Evolutionary conservation across 2,797 vertebrate genomes (phyloP).

Genomic region (Ficedula albicollis): DNA sequence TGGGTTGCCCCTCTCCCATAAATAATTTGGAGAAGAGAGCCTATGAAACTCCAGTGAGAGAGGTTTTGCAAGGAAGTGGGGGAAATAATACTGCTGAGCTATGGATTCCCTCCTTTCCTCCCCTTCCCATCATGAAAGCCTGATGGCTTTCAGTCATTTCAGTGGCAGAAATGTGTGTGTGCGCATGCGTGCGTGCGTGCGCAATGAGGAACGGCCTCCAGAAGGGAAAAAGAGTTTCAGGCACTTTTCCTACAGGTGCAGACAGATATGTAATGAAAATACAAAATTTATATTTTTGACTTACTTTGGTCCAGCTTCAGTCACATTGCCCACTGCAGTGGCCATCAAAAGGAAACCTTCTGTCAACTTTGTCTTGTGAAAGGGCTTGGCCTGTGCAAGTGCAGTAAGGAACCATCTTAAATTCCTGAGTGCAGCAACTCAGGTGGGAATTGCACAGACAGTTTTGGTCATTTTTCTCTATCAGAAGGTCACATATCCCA

Average conservation of each 20-base stretch:
- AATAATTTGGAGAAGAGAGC: slow-evolving; percentile 67
- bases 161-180: neutral
- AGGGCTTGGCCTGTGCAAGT: neutral
- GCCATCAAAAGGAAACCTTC: neutral
- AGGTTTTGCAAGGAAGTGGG: slow-evolving; percentile 34
- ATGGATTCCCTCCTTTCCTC: slow-evolving; percentile 50
- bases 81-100: slow-evolving; percentile 56
- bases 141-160: slow-evolving; percentile 30
- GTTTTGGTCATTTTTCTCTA: slow-evolving; percentile 36
- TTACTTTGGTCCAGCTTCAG: neutral
- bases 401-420: neutral
- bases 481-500: slow-evolving; percentile 23
- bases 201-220: neutral
- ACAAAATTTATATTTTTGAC: neutral
- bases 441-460: slow-evolving; percentile 12
- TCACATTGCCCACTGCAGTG: neutral
- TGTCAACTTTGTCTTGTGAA: accelerated
- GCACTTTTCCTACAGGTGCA: neutral
- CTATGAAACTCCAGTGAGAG: slow-evolving; percentile 57
- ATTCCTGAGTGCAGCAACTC: neutral
- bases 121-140: slow-evolving; percentile 25
- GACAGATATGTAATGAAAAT: neutral
- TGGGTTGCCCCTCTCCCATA: slow-evolving; percentile 69
- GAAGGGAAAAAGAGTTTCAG: neutral
- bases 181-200: accelerated